These are phyloP conservation scores for Neoitamus cyanurus DNA, from an alignment of 2,888 invertebrate species.

Conservation along the genomic window DNA sequence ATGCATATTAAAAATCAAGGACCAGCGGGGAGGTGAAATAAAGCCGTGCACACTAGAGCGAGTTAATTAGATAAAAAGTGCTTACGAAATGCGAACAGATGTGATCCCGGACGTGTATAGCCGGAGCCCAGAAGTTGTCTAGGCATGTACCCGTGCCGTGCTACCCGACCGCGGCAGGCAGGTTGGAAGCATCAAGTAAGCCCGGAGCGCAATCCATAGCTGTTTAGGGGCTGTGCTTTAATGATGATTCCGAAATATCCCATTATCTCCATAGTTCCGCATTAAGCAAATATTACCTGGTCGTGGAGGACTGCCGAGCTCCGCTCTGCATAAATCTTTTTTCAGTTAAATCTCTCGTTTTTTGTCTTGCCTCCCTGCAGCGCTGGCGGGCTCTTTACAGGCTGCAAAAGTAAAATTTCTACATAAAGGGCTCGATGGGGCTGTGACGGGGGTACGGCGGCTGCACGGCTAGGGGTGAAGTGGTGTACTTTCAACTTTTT, in stretches of 20 bases:
- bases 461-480: neutral
- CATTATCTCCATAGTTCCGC: slow-evolving; percentile 38
- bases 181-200: neutral
- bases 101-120: neutral
- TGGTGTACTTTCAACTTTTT: slow-evolving; percentile 16
- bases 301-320: neutral
- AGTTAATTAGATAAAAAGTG: slow-evolving; percentile 37
- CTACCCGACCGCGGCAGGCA: neutral
- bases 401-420: slow-evolving; percentile 33
- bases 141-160: neutral
- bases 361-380: neutral
- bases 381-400: neutral
- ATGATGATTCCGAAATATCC: slow-evolving; percentile 38
- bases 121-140: neutral
- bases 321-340: slow-evolving; percentile 33
- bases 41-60: neutral
- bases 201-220: neutral
- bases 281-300: slow-evolving; percentile 41
- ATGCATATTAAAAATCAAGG: neutral
- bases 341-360: neutral
- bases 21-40: neutral
- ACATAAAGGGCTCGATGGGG: neutral
- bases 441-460: neutral
- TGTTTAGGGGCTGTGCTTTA: neutral
- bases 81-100: slow-evolving; percentile 29